A percentile compares a stretch with the other conserved stretches of the same genome.
Conservation (phyloP, 2,797 vertebrate genomes). For the Hydrocynus forskahlii region DNA sequence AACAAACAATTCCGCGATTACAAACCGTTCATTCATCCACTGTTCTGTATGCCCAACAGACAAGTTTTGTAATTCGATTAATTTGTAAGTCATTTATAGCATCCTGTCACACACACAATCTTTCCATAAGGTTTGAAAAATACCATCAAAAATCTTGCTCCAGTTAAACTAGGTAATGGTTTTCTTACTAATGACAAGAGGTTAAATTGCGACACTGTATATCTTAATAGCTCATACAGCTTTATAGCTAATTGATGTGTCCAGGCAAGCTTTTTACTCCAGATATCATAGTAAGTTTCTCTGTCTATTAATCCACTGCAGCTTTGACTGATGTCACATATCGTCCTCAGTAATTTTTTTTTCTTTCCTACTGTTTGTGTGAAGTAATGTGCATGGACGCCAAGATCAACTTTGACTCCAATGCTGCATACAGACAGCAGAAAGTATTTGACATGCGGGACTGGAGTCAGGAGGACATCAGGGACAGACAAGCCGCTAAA, state of each 20-base stretch:
- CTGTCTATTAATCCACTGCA: background rate
- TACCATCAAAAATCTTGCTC: too few relatives aligned
- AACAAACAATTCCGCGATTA: too few relatives aligned
- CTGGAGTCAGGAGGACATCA: conserved; percentile 93
- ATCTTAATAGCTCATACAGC: too few relatives aligned
- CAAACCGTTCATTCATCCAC: too few relatives aligned
- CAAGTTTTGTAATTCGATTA: too few relatives aligned
- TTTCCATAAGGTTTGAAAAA: background rate
- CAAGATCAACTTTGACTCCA: conserved; percentile 98
- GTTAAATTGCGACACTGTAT: too few relatives aligned
- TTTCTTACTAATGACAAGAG: too few relatives aligned
- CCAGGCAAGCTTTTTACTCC: background rate
- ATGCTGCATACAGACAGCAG: conserved; percentile 92
- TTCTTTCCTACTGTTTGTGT: background rate
- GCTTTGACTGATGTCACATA: background rate
- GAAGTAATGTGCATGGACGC: conserved; percentile 98
- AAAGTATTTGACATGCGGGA: conserved; percentile 91
- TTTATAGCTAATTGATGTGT: too few relatives aligned
- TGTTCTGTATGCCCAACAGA: too few relatives aligned
- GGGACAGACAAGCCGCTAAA: conserved; percentile 89
- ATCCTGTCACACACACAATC: background rate
- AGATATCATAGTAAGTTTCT: background rate
- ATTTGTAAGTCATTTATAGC: background rate
- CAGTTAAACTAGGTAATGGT: too few relatives aligned
- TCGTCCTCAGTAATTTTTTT: background rate